These are phyloP conservation scores for Drosophila tristis DNA, from an alignment of 1,140 invertebrate species.

Conservation along the genomic window DNA sequence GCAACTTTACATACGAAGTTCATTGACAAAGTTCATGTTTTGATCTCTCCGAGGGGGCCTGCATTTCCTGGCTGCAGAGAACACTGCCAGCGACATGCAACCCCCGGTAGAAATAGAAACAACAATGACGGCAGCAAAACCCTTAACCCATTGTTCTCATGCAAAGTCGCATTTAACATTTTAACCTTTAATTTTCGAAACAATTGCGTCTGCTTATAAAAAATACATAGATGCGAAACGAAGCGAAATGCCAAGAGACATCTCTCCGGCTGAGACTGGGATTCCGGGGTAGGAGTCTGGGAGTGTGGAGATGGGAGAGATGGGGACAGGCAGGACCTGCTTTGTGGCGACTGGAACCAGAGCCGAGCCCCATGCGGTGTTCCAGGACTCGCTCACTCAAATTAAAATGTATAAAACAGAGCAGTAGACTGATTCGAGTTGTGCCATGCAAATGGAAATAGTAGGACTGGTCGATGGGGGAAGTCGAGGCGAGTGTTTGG, in stretches of 20 bases:
- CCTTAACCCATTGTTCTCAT: conserved; percentile 66
- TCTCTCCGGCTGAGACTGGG: conserved; percentile 17
- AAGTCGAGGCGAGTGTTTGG: conserved; percentile 38
- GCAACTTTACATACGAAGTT: conserved; percentile 57
- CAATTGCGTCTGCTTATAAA: conserved; percentile 82
- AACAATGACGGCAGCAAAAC: conserved; percentile 39
- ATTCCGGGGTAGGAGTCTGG: not conserved
- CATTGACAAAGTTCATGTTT: conserved; percentile 74
- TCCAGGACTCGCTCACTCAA: conserved; percentile 58
- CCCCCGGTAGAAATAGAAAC: conserved; percentile 12
- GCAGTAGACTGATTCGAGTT: conserved; percentile 47
- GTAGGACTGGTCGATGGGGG: not conserved
- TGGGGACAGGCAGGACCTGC: conserved; percentile 3
- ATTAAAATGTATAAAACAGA: conserved; percentile 80
- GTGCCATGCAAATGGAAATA: conserved; percentile 66
- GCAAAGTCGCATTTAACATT: conserved; percentile 79
- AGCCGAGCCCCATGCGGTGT: conserved; percentile 29
- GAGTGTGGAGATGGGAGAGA: conserved; percentile 15
- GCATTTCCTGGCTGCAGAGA: conserved; percentile 61
- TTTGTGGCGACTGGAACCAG: conserved; percentile 48
- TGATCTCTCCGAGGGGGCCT: conserved; percentile 64
- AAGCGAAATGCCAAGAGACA: conserved; percentile 55
- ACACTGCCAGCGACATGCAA: conserved; percentile 2
- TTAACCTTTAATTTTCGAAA: conserved; percentile 82
- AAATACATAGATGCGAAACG: conserved; percentile 78